Base-by-base conservation (phyloP, 1,140 invertebrate genomes). In the Megalonaias nervosa region DNA sequence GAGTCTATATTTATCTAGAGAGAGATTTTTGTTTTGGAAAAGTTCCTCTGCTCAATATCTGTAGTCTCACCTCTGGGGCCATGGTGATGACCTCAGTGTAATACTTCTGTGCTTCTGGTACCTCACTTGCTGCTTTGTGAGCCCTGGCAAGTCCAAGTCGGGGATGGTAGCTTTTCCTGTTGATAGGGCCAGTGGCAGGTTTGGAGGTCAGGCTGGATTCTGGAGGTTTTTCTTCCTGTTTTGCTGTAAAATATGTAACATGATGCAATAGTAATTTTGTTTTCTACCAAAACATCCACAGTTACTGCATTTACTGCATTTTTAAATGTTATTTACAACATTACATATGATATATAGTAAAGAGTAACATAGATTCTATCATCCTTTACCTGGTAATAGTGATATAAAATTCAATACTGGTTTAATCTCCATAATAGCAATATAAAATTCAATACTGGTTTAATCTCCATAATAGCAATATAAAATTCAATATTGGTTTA, bases 61-160 rank as follows among this genome's bases (percentile, higher is more conserved):
- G 38, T 0, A 48, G 11, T 11, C 38, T 48, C 38, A 90, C 89
- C 85, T 90, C 88, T 68, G 90, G 89, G 26, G 89, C 82, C 87
- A 91, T 88, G 9, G 75, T 71, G 60, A 88, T 89, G 59, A 90
- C 90, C 69, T 89, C 82, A 67, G 83, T 82, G 73, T 89, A 91
- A 71, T 86, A 90, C 75, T 87, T 90, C 70, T 86, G 81, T 14
- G 89, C 81, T 19, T 90, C 87, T 64, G 84, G 82, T 17, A 85
- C 77, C 57, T 86, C 78, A 61, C 81, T 79, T 13, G 83, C 73
- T 56, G 81, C 75, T 56, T 80, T 83, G 31, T 88, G 79, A 1
- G 86, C 89, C 71, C 90, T 79, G 48, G 88, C 90, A 65, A 91
- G 71, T 11, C 88, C 89, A 15, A 91, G 84, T 14, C 88, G 69